Conservation (phyloP, 2,797 vertebrate species). For the Notolabrus celidotus region DNA sequence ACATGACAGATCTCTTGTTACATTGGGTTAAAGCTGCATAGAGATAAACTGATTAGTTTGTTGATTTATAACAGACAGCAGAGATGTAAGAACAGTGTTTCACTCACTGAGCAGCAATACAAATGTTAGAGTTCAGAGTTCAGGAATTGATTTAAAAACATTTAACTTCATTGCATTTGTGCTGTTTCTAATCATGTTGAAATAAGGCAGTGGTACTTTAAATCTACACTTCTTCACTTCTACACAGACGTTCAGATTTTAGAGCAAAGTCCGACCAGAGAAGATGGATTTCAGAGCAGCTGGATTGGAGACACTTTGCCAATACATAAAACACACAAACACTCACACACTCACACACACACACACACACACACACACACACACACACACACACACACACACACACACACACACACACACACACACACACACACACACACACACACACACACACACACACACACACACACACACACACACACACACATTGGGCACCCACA, state of each 20-base stretch:
- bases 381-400: slow-evolving; percentile 14
- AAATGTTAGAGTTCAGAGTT: slow-evolving; percentile 20
- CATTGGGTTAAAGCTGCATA: slow-evolving; percentile 12
- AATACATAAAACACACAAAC: slow-evolving; percentile 8
- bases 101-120: background rate
- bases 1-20: slow-evolving; percentile 23
- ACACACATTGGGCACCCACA: slow-evolving; percentile 49
- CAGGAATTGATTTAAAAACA: background rate
- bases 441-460: slow-evolving; percentile 15
- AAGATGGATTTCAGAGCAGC: slow-evolving; percentile 18
- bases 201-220: slow-evolving; percentile 10
- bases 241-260: slow-evolving; percentile 13
- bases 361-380: slow-evolving; percentile 15
- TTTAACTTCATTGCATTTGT: background rate
- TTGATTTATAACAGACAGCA: background rate
- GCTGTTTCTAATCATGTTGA: slow-evolving; percentile 7
- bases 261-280: slow-evolving; percentile 24
- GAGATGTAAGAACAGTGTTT: background rate
- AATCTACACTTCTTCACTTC: slow-evolving; percentile 21
- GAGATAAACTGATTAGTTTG: background rate
- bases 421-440: slow-evolving; percentile 10
- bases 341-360: too few species aligned
- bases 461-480: slow-evolving; percentile 14
- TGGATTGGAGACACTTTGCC: slow-evolving; percentile 12
- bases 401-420: slow-evolving; percentile 29